A percentile compares a stretch with the other conserved stretches of the same genome.
These are phyloP conservation scores for Turdus rufiventris DNA, from an alignment of 2,113 vertebrate species.

Conservation along the genomic window DNA sequence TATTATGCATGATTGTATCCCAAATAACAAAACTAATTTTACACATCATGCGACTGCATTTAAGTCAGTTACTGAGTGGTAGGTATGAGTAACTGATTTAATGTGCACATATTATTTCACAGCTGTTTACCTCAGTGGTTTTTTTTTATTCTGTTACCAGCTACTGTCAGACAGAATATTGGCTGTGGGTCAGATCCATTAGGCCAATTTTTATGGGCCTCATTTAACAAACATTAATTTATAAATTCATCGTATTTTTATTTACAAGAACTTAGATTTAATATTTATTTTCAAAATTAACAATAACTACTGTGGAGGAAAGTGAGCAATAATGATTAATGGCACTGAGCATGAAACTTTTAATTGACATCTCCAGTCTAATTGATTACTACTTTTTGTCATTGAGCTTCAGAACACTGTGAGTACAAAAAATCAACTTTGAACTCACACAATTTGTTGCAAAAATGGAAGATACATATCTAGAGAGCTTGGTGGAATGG, in stretches of 20 bases:
- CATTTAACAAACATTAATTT: not conserved
- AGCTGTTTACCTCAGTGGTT: not conserved
- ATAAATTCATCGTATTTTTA: not conserved
- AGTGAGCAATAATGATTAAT: not conserved
- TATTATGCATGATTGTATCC: not conserved
- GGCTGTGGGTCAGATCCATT: not conserved
- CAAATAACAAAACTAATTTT: conserved; percentile 2
- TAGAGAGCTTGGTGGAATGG: fast-evolving
- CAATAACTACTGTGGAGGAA: not conserved
- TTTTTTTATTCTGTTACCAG: not conserved
- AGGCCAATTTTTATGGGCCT: not conserved
- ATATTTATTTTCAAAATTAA: not conserved
- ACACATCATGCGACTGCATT: not conserved
- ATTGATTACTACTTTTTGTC: not conserved
- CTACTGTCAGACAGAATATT: not conserved
- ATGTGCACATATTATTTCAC: not conserved
- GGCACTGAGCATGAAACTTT: not conserved
- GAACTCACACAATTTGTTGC: not conserved
- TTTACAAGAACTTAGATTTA: not conserved
- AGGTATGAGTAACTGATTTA: not conserved
- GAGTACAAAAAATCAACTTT: not conserved
- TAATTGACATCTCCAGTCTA: not conserved
- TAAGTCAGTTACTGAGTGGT: not conserved
- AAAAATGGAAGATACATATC: not conserved
- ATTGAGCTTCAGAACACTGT: not conserved